Evolutionary conservation across 2,888 invertebrate genomes (phyloP), one percentile per base, ranked within the genome.

Genomic region (Adineta ricciae): DNA sequence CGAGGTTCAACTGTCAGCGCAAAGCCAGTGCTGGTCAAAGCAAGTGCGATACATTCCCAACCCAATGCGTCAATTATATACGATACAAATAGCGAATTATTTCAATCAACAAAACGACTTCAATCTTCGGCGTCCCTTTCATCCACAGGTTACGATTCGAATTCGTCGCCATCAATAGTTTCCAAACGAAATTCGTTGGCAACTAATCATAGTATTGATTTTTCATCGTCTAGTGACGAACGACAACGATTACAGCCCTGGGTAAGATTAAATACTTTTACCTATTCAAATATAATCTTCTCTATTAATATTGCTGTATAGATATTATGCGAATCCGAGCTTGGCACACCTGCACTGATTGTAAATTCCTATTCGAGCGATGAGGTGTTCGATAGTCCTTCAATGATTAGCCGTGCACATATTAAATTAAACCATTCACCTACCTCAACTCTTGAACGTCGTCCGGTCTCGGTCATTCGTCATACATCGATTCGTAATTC

Each of bases 81-180:
- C 3, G 41, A 41, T n/a, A 24, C 11, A 38, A 38, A n/a, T 41
- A 38, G 41, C 41, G 24, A 19, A n/a, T 41, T 38, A 78, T 78
- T 78, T 41, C 41, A 41, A 41, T 78, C 41, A n/a, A 24, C 78
- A 14, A 21, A 19, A 64, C 24, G 41, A 24, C 41, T 78, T 41
- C 41, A 78, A 16, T 78, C 78, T n/a, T n/a, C 78, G 4, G 19
- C 41, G 24, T 78, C 78, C 24, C 8, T 41, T 3, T 24, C 38
- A n/a, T 78, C 78, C 24, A 78, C 78, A 14, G 41, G 78, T 41
- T 78, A 78, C 41, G 78, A 78, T 78, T 78, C 78, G 11, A 78
- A 78, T 41, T 78, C 78, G 2, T 78, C 78, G 8, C 78, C 78
- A 24, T 78, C 78, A 2, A 78, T 41, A 9, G 0, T 41, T 41